Percentiles rank a stretch among this genome's conserved stretches.
phyloP scores from a whole-genome alignment of 2,797 vertebrate species.

The Orientallactaga sibirica region DNA sequence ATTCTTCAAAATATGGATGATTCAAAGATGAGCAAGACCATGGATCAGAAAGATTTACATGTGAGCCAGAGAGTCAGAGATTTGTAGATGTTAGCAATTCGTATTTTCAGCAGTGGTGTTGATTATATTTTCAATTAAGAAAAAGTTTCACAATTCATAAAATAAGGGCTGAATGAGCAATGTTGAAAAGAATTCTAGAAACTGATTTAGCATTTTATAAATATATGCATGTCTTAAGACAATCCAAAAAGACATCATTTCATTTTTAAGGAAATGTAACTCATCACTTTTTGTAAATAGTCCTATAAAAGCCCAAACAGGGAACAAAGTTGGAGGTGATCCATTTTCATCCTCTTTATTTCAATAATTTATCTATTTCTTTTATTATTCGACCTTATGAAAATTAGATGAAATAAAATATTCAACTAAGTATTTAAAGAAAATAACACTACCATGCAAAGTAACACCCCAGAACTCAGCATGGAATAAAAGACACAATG shows the following conservation, averaged over 20 bases:
- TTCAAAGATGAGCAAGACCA: constrained; percentile 38
- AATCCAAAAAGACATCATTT: constrained; percentile 24
- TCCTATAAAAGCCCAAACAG: background rate
- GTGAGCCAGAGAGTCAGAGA: constrained; percentile 18
- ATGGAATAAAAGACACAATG: constrained; percentile 1
- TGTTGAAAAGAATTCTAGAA: constrained; percentile 2
- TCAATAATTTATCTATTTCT: constrained; percentile 32
- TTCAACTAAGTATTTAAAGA: constrained; percentile 51
- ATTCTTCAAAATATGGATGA: constrained; percentile 25
- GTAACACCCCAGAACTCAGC: background rate
- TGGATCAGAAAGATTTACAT: constrained; percentile 33
- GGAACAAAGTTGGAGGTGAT: background rate
- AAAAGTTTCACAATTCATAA: constrained; percentile 17
- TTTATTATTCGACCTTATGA: constrained; percentile 26
- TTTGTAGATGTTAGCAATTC: constrained; percentile 32
- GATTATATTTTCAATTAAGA: constrained; percentile 56
- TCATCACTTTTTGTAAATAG: constrained; percentile 11
- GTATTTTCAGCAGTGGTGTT: constrained; percentile 1
- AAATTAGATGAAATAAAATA: constrained; percentile 50
- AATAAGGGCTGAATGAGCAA: background rate
- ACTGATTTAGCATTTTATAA: constrained; percentile 48
- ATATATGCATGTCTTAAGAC: background rate
- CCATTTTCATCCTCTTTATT: constrained; percentile 35
- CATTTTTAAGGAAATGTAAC: constrained; percentile 45
- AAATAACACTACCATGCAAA: constrained; percentile 30